Percentiles rank a stretch among this genome's conserved stretches.
Conservation (phyloP, 2,797 vertebrate species). For the Hephaestus fuliginosus region DNA sequence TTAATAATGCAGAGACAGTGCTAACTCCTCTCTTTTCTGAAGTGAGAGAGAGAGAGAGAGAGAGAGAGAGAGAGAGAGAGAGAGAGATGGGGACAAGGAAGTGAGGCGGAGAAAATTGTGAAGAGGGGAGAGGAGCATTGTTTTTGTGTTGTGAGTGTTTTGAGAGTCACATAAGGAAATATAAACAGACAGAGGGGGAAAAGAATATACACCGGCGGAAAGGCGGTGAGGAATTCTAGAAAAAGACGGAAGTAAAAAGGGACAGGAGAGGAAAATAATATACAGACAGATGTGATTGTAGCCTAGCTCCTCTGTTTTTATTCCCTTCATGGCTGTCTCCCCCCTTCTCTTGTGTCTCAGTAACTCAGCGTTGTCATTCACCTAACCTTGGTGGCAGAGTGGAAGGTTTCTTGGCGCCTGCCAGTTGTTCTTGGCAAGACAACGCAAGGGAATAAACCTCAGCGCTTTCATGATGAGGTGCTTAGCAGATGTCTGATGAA, state of each 20-base stretch:
- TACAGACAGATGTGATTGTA: conserved; percentile 43
- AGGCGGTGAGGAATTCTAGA: conserved; percentile 6
- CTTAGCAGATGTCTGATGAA: conserved; percentile 83
- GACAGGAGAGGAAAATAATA: neutral
- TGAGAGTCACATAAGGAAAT: conserved; percentile 22
- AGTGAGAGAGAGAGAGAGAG: conserved; percentile 23
- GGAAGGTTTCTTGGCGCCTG: conserved; percentile 80
- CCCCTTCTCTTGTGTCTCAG: conserved; percentile 63
- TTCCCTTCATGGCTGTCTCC: conserved; percentile 44
- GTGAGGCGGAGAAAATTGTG: conserved; percentile 7
- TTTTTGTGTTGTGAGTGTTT: conserved; percentile 20
- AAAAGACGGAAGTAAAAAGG: conserved; percentile 19
- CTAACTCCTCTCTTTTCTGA: conserved; percentile 69
- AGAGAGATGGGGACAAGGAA: conserved; percentile 36
- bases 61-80: conserved; percentile 13
- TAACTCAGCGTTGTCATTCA: conserved; percentile 78
- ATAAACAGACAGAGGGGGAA: neutral
- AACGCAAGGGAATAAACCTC: conserved; percentile 74
- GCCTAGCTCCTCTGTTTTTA: conserved; percentile 30
- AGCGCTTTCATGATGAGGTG: conserved; percentile 78
- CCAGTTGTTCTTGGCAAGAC: conserved; percentile 79
- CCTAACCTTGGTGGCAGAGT: conserved; percentile 81
- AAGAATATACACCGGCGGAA: too few species aligned
- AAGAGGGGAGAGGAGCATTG: neutral
- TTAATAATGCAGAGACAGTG: conserved; percentile 79